Percentiles rank a stretch among this genome's conserved stretches.
phyloP scores from a whole-genome alignment of 2,113 vertebrate species.

The Hypocryptadius cinnamomeus region DNA sequence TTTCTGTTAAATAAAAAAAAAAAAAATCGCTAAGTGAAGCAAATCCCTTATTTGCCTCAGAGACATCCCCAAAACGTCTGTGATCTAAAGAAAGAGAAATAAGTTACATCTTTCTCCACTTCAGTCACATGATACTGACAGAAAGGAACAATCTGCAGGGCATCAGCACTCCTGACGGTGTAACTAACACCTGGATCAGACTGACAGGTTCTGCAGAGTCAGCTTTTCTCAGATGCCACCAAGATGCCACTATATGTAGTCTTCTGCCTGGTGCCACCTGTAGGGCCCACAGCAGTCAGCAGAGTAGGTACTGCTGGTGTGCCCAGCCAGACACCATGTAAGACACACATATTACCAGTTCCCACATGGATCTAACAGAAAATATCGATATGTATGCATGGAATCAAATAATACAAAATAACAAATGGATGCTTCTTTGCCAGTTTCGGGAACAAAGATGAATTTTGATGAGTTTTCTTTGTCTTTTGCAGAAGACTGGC shows the following conservation, averaged over 20 bases:
- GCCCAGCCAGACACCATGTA: fast-evolving
- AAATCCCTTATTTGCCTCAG: neutral
- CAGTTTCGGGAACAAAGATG: neutral
- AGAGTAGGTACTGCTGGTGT: neutral
- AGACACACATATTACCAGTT: neutral
- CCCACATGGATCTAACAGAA: neutral
- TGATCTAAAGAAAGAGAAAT: neutral
- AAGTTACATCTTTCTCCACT: neutral
- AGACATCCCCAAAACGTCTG: neutral
- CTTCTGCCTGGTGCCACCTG: neutral
- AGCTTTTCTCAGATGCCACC: neutral
- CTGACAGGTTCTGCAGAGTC: neutral
- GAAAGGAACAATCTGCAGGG: neutral
- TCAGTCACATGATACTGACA: neutral
- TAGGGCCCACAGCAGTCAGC: neutral
- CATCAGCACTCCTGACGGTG: neutral
- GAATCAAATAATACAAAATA: neutral
- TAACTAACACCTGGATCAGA: neutral
- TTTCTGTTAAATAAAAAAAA: slow-evolving; percentile 72
- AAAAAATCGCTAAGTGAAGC: neutral
- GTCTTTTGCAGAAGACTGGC: neutral
- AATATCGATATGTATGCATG: fast-evolving
- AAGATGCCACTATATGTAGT: neutral
- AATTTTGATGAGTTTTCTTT: neutral
- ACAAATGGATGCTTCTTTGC: neutral